Evolutionary conservation across 64 coral and sea anemone genomes (phyloP).

Genomic region (Astreopora myriophthalma): DNA sequence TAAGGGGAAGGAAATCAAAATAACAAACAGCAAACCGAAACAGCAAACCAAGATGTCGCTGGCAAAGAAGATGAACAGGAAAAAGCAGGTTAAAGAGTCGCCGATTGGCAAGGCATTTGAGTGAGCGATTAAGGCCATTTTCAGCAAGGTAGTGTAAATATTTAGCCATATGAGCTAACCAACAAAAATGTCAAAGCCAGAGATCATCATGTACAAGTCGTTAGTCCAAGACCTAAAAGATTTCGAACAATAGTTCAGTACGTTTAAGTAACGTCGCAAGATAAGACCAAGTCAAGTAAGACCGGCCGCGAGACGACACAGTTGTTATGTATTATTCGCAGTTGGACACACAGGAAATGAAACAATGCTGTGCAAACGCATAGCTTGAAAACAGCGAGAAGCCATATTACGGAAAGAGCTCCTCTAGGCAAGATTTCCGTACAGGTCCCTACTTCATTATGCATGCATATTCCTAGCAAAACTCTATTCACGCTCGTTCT

Average conservation of each 20-base stretch:
- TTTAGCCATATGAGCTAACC: not conserved
- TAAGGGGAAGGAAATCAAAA: not conserved
- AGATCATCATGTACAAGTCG: not conserved
- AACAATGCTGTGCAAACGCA: too few species aligned
- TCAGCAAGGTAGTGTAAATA: not conserved
- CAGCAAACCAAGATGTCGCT: constrained; percentile 9
- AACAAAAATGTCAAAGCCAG: not conserved
- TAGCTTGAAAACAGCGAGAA: not conserved
- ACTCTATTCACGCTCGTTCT: too few species aligned
- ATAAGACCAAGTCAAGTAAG: too few species aligned
- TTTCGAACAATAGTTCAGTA: not conserved
- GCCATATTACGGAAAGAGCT: not conserved
- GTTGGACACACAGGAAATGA: too few species aligned
- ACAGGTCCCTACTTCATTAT: too few species aligned
- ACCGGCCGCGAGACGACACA: too few species aligned
- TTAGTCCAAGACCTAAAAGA: not conserved
- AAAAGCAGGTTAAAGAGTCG: not conserved
- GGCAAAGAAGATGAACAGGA: not conserved
- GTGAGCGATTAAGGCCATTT: not conserved
- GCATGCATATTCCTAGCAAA: too few species aligned
- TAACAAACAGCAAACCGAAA: constrained; percentile 4
- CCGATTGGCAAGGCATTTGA: not conserved
- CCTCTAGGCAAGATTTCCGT: too few species aligned
- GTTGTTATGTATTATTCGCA: too few species aligned
- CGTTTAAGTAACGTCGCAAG: not conserved